These are phyloP conservation scores for Microvelia longipes DNA, from an alignment of 1,140 invertebrate species.

Conservation along the genomic window DNA sequence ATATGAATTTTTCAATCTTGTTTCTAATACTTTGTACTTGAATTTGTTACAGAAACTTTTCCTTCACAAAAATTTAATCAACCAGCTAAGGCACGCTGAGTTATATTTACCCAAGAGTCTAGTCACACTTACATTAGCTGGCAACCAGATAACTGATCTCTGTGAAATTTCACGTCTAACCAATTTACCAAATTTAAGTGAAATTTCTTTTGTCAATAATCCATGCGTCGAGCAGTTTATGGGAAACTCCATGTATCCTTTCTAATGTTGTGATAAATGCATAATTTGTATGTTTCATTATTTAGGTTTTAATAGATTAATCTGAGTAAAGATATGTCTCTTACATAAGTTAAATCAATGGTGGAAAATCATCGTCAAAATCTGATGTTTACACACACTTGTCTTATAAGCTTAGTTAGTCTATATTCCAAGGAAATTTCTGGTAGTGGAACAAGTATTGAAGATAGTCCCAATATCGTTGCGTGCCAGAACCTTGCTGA, in stretches of 20 bases:
- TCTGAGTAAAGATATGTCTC: too few relatives aligned
- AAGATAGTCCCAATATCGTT: too few relatives aligned
- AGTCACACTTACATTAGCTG: background rate
- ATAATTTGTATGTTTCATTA: too few relatives aligned
- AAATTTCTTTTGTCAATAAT: background rate
- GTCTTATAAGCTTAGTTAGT: too few relatives aligned
- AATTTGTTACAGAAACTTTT: background rate
- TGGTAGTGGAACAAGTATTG: too few relatives aligned
- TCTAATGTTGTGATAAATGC: too few relatives aligned
- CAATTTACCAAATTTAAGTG: background rate
- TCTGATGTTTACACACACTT: too few relatives aligned
- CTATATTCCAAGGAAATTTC: too few relatives aligned
- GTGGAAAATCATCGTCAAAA: too few relatives aligned
- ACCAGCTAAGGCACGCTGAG: background rate
- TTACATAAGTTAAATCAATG: too few relatives aligned
- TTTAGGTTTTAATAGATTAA: too few relatives aligned
- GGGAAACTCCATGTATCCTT: slow-evolving; percentile 1
- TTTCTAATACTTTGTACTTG: background rate
- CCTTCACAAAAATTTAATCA: background rate
- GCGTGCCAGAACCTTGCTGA: too few relatives aligned
- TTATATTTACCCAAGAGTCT: background rate
- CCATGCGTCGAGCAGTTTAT: background rate
- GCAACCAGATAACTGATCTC: background rate
- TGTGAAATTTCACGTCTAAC: background rate
- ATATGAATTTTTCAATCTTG: background rate